Evolutionary conservation across 2,113 vertebrate species (phyloP), one percentile per base, ranked within the genome.

Genomic region (Hepsetus odoe): DNA sequence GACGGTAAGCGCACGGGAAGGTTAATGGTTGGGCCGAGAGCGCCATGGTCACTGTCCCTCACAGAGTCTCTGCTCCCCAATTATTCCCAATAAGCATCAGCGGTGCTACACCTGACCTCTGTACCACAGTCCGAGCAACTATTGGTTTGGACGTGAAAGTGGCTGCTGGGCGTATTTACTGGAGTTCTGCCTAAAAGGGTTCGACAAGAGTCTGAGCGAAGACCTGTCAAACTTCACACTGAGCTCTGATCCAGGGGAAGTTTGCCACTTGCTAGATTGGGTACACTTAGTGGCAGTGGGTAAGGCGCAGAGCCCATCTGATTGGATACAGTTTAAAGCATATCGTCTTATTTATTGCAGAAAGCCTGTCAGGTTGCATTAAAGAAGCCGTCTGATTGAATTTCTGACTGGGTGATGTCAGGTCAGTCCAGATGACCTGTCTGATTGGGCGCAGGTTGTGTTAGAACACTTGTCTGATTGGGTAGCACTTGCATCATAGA

Each of bases 1-100:
- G 42, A 75, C 35, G 18, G 77, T 28, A 32, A 9, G n/a, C 33
- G 30, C 33, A 49, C 69, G 46, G 38, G 61, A 70, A 77, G 82
- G 78, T 80, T 80, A 80, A 81, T 80, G 62, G 38, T 24, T n/a
- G 42, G 38, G 72, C 38, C 14, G 55, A 32, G 22, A 62, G 58
- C 42, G 28, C 69, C 38, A 64, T 42, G 46, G 58, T 9, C 51
- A 5, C 33, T 44, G 61, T 33, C 10, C 20, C 14, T 61, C 32
- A 40, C 26, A 6, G 51, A 26, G 20, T 33, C 18, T 26, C 38
- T 20, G 32, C 4, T 70, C 49, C 26, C 58, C 49, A 56, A 76
- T 81, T 32, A 75, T 71, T 38, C 40, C 56, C 42, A 16, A 64
- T 53, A 53, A 51, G 66, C 44, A 24, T 75, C 44, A 75, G 44